Conservation (phyloP, 2,797 vertebrate genomes). For the Cyclura pinguis region DNA sequence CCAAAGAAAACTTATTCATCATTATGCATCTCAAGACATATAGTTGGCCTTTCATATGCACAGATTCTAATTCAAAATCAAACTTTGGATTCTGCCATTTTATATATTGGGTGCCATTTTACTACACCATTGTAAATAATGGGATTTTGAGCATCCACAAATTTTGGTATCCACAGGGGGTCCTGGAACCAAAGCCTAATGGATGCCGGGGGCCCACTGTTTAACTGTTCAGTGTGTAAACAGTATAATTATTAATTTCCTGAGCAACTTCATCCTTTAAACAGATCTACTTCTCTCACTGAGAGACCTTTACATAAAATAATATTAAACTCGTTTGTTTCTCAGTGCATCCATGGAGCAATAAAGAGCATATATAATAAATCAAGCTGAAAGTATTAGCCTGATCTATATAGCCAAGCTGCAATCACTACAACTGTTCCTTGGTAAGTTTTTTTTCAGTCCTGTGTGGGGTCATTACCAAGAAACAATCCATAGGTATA, state of each 20-base stretch:
- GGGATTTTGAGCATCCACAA: no score
- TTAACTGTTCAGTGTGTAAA: not conserved
- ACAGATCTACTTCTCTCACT: not conserved
- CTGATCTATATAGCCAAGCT: not conserved
- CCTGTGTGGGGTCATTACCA: not conserved
- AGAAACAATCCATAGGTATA: not conserved
- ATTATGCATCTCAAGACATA: no score
- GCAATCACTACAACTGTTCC: not conserved
- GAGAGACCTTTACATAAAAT: not conserved
- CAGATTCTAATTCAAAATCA: no score
- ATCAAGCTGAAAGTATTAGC: not conserved
- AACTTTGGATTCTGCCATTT: no score
- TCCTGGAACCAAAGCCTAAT: no score
- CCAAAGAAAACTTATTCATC: no score
- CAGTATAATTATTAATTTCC: not conserved
- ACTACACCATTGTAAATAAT: no score
- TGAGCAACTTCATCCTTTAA: not conserved
- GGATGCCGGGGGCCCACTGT: no score
- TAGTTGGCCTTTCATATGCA: no score
- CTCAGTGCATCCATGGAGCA: not conserved
- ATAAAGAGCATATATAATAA: not conserved
- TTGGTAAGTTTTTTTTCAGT: not conserved
- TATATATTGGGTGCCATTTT: no score
- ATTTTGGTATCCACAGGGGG: no score
- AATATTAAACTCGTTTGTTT: accelerated